These are phyloP conservation scores for Calonectris borealis DNA, from an alignment of 2,113 vertebrate species.

Conservation along the genomic window DNA sequence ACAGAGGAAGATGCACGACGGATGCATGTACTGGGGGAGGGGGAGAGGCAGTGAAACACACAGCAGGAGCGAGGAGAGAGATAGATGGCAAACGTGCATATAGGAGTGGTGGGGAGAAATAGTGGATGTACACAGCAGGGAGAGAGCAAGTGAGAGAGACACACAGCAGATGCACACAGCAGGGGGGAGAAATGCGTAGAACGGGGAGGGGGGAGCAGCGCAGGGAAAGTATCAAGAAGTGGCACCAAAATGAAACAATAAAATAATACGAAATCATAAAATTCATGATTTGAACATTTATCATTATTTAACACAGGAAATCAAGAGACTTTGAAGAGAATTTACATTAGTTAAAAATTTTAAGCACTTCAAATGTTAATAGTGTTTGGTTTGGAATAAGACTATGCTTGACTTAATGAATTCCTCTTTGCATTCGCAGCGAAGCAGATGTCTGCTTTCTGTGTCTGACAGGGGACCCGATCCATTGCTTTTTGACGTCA, in stretches of 20 bases:
- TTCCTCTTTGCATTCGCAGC: slow-evolving; percentile 25
- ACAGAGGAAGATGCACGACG: slow-evolving; percentile 1
- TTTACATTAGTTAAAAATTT: slow-evolving; percentile 7
- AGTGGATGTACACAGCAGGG: slow-evolving; percentile 61
- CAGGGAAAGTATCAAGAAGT: background rate
- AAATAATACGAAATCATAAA: slow-evolving; percentile 5
- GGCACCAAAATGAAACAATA: slow-evolving; percentile 14
- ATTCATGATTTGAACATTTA: background rate
- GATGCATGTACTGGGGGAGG: slow-evolving; percentile 12
- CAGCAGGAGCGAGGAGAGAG: slow-evolving; percentile 42
- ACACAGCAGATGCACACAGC: slow-evolving; percentile 68
- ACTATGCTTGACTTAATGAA: slow-evolving; percentile 56
- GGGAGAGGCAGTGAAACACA: slow-evolving; percentile 22
- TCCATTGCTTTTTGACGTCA: slow-evolving; percentile 42
- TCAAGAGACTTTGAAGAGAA: background rate
- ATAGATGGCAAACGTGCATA: slow-evolving; percentile 1
- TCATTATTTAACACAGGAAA: slow-evolving; percentile 35
- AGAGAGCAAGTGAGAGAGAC: slow-evolving; percentile 44
- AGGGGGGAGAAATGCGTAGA: slow-evolving; percentile 50
- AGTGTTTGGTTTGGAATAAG: slow-evolving; percentile 33
- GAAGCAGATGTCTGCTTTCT: slow-evolving; percentile 55
- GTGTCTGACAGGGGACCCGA: slow-evolving; percentile 25
- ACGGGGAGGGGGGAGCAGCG: background rate
- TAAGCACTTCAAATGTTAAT: slow-evolving; percentile 28
- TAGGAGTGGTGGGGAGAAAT: slow-evolving; percentile 47